Conservation (phyloP, 2,888 invertebrate species). For the Phanerotoma sp. region DNA sequence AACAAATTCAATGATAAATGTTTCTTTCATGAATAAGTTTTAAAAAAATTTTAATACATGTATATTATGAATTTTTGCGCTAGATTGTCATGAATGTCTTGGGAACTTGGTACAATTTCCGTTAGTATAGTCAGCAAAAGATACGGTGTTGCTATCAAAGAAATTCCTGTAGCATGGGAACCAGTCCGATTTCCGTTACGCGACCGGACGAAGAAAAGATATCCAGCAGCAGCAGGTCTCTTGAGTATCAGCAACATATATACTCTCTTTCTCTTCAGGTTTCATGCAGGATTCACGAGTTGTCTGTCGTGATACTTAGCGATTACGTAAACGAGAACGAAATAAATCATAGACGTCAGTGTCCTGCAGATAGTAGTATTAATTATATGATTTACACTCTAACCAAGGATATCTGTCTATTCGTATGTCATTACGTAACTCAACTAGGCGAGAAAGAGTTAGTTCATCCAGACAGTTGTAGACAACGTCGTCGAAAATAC, state of each 20-base stretch:
- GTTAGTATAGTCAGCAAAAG: slow-evolving; percentile 16
- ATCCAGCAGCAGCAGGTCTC: not conserved
- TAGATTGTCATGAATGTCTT: slow-evolving; percentile 14
- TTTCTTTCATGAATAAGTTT: not conserved
- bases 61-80: slow-evolving; percentile 8
- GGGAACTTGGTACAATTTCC: slow-evolving; percentile 23
- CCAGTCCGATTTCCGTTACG: slow-evolving; percentile 29
- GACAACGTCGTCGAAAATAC: not conserved
- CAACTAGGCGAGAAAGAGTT: not conserved
- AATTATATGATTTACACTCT: slow-evolving; percentile 21
- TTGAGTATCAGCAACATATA: not conserved
- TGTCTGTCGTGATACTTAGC: not conserved
- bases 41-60: too few species aligned
- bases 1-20: not conserved
- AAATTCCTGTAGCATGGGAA: slow-evolving; percentile 28
- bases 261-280: slow-evolving; percentile 1
- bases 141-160: slow-evolving; percentile 16
- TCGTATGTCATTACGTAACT: slow-evolving; percentile 16
- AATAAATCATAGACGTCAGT: slow-evolving; percentile 23
- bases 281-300: not conserved
- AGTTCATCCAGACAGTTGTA: too few species aligned
- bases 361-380: slow-evolving; percentile 22
- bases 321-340: slow-evolving; percentile 20
- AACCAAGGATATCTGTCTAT: slow-evolving; percentile 18
- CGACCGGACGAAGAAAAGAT: slow-evolving; percentile 19